Percentiles rank a stretch among this genome's conserved stretches.
Evolutionary conservation across 1,140 invertebrate genomes (phyloP).

Genomic region (Latrodectus geometricus): DNA sequence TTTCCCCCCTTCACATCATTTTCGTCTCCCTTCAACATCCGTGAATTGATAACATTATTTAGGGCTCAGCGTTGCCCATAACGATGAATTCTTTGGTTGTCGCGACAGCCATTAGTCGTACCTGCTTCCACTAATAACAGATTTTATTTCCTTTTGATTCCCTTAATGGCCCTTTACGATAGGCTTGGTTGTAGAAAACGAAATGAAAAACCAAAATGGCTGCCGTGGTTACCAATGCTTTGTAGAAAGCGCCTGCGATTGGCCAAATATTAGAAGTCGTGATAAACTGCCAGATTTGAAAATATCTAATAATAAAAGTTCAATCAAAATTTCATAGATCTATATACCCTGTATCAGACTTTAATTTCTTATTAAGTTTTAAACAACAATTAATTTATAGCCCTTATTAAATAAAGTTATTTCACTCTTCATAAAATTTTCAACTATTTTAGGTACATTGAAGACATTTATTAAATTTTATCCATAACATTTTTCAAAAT

Average conservation of each 20-base stretch:
- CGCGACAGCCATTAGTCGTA: constrained; percentile 45
- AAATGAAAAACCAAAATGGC: constrained; percentile 21
- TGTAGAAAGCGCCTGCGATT: neutral
- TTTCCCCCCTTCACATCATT: neutral
- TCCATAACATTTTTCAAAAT: too few species aligned
- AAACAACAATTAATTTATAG: too few species aligned
- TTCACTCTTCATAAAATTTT: too few species aligned
- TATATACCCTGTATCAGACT: too few species aligned
- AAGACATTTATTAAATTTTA: too few species aligned
- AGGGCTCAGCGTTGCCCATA: neutral
- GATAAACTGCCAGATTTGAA: too few species aligned
- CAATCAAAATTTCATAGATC: too few species aligned
- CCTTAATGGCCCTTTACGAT: constrained; percentile 47
- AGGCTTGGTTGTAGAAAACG: constrained; percentile 47
- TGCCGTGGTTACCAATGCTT: constrained; percentile 3
- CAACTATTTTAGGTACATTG: too few species aligned
- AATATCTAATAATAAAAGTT: too few species aligned
- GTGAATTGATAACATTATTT: constrained; percentile 37
- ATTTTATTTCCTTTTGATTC: constrained; percentile 51
- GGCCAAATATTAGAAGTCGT: too few species aligned
- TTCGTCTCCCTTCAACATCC: constrained; percentile 23
- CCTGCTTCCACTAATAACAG: constrained; percentile 49
- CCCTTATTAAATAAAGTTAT: too few species aligned
- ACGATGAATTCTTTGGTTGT: constrained; percentile 21
- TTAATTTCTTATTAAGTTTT: too few species aligned